Evolutionary conservation across 1,140 invertebrate genomes (phyloP).

Genomic region (Macrostomum lignano): DNA sequence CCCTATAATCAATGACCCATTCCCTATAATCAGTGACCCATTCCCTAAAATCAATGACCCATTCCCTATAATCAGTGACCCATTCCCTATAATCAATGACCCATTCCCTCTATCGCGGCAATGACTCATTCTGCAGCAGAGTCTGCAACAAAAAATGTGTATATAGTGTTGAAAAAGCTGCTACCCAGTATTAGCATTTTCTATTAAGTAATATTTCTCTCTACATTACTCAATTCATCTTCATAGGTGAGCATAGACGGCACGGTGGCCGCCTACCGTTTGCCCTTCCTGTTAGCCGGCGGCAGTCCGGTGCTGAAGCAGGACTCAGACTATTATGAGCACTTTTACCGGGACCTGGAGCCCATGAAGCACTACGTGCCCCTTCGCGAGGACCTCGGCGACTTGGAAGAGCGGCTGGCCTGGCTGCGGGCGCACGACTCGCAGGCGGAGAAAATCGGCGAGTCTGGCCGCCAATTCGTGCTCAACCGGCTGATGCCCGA

Average conservation of each 20-base stretch:
- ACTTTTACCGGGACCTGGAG: slow-evolving; percentile 51
- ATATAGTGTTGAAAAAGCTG: too few species aligned
- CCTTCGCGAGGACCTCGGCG: slow-evolving; percentile 44
- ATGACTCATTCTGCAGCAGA: too few species aligned
- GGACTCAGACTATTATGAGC: slow-evolving; percentile 66
- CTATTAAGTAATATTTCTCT: too few species aligned
- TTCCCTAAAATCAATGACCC: too few species aligned
- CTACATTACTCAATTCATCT: too few species aligned
- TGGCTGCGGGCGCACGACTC: slow-evolving; percentile 50
- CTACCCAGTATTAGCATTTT: too few species aligned
- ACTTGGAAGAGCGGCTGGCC: slow-evolving; percentile 45
- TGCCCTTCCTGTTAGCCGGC: slow-evolving; percentile 62
- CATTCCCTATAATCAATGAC: too few species aligned
- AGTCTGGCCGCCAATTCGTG: background rate
- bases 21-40: too few species aligned
- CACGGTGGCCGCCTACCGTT: slow-evolving; percentile 70
- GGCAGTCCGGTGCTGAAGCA: slow-evolving; percentile 64
- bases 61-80: too few species aligned
- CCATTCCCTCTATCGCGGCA: too few species aligned
- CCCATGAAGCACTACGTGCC: slow-evolving; percentile 55
- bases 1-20: too few species aligned
- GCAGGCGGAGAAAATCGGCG: background rate
- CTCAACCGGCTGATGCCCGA: background rate
- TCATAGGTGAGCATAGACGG: slow-evolving; percentile 85
- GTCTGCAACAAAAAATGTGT: too few species aligned